Percentiles rank a stretch among this genome's conserved stretches.
phyloP scores from a whole-genome alignment of 2,113 vertebrate species.

The Euleptes europaea region DNA sequence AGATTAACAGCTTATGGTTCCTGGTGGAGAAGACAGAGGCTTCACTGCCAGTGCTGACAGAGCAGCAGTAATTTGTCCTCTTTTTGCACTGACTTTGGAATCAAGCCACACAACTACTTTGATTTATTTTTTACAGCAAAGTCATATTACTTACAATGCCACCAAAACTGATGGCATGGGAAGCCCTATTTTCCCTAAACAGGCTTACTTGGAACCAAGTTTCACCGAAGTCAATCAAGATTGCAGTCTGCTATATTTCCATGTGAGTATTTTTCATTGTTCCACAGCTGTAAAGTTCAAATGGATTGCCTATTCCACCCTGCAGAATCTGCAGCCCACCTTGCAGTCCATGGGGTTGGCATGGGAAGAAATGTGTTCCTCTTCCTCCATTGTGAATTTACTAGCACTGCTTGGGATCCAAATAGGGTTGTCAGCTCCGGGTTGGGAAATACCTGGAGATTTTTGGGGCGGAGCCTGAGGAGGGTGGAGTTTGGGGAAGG shows the following conservation, averaged over 20 bases:
- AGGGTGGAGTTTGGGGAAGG: no score
- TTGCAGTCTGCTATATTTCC: background rate
- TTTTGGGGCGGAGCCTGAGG: no score
- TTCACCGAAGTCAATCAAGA: background rate
- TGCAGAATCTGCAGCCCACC: background rate
- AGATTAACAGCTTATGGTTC: slow-evolving; percentile 22
- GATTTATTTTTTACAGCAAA: slow-evolving; percentile 1
- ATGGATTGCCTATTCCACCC: background rate
- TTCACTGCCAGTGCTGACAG: slow-evolving; percentile 5
- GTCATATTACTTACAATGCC: background rate
- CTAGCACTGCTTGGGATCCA: no score
- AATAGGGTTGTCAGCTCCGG: no score
- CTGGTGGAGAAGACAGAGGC: slow-evolving; percentile 1
- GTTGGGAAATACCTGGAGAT: no score
- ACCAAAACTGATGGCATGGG: background rate
- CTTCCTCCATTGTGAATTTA: no score
- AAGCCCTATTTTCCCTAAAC: background rate
- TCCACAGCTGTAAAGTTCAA: background rate
- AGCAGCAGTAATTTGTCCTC: slow-evolving; percentile 2
- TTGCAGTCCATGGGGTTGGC: no score
- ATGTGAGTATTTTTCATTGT: background rate
- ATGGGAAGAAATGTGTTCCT: no score
- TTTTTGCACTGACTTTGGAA: background rate
- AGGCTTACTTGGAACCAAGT: background rate
- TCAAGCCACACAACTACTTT: background rate